Evolutionary conservation across 1,140 invertebrate genomes (phyloP), one percentile per base, ranked within the genome.

Genomic region (Frieseomelitta varia): DNA sequence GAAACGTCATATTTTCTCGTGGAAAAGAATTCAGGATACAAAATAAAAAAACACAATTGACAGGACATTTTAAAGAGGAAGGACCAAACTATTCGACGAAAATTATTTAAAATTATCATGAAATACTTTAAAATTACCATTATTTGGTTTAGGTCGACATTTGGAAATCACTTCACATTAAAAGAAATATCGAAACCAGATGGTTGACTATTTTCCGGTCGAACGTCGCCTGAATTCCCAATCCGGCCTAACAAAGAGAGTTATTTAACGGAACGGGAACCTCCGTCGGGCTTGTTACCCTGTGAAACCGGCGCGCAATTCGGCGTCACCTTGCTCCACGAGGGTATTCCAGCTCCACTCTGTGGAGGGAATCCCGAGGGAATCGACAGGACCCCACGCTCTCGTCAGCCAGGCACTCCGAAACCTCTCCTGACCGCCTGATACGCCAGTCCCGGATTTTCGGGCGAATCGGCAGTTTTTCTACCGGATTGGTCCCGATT

Each of bases 391-490:
- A 75, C 53, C 65, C 76, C 19, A 65, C 39, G 39, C 6, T 39
- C 39, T 71, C 82, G 73, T 30, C 30, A 34, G 21, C 14, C 61
- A 74, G n/a, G 47, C 76, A 92, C 88, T 71, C 67, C 68, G 76
- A 85, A 53, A 68, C 39, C 56, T 58, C 81, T 93, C 75, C 90
- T 93, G 87, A 14, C 82, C 58, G 77, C 93, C 93, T 92, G 91
- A 67, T 93, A 92, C 87, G 81, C 65, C 81, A 91, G 90, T 90
- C 92, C 92, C 91, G 90, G 92, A 91, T 92, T 93, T 93, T 93
- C 92, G 93, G 92, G 90, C 89, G 91, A 93, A 93, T 93, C 87
- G 90, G 68, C 89, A 93, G 89, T 93, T 93, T 93, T 93, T 93
- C 91, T 93, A 85, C 76, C 87, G 77, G 80, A 88, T 85, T 83